Percentiles rank a stretch among this genome's conserved stretches.
phyloP scores from a whole-genome alignment of 1,140 invertebrate species.

The Brachionus manjavacas region DNA sequence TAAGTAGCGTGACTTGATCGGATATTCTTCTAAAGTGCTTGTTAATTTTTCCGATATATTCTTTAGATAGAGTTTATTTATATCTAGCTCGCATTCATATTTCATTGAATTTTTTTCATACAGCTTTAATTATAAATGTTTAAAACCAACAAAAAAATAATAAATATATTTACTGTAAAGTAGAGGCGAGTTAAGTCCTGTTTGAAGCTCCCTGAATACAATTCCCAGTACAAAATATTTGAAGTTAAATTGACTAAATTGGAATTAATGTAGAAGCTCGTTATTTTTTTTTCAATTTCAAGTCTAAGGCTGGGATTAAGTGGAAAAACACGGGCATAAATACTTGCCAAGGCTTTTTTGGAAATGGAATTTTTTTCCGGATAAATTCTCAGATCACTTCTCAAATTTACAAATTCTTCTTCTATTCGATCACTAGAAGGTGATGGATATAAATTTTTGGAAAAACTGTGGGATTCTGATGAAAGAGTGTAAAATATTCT shows the following conservation, averaged over 20 bases:
- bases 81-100: background rate
- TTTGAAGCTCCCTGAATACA: background rate
- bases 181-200: constrained; percentile 20
- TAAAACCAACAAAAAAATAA: background rate
- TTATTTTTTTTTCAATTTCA: background rate
- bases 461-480: background rate
- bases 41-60: background rate
- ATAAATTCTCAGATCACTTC: constrained; percentile 14
- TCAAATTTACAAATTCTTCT: background rate
- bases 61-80: background rate
- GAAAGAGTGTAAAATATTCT: background rate
- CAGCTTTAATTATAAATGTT: background rate
- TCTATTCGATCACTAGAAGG: constrained; percentile 2
- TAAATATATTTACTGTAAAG: background rate
- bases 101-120: constrained; percentile 7
- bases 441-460: background rate
- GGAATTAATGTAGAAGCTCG: background rate
- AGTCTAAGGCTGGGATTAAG: background rate
- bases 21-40: background rate
- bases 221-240: constrained; percentile 23
- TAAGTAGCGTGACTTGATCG: background rate
- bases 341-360: background rate
- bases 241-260: background rate
- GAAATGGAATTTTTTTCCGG: constrained; percentile 16
- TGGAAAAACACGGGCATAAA: background rate